Evolutionary conservation across 2,797 vertebrate genomes (phyloP), one percentile per base, ranked within the genome.

Genomic region (Artibeus jamaicensis): DNA sequence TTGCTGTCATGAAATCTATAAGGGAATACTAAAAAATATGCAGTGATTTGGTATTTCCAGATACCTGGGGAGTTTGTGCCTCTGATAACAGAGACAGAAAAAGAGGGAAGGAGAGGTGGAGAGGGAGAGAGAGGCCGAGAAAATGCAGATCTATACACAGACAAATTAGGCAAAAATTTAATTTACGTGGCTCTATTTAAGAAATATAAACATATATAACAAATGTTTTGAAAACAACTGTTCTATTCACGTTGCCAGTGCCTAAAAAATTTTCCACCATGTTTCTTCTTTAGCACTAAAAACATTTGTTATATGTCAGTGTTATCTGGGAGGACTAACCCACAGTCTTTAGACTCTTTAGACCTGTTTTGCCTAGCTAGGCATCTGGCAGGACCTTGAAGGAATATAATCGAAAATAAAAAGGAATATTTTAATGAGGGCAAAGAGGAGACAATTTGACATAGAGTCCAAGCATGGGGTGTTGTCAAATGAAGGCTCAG

Each of bases 251-350:
- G 53, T 15, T 68, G 76, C 22, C 29, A 29, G 53, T 37, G 68
- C 22, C 46, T 50, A 71, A 88, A 76, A 87, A 32, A n/a, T 46
- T 87, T 81, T 82, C 48, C 85, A 86, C 11, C 55, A n/a, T 46
- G 37, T 77, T 95, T 50, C 10, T 18, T 91, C 73, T 84, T 76
- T 22, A 44, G 78, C 32, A n/a, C 46, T 65, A 37, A 91, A 94
- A 67, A 11, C 26, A 68, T 92, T 81, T 92, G 46, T 77, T 92
- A 67, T 94, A 96, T 82, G 71, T 34, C 91, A 71, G 15, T 46
- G 59, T 55, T 95, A 78, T 88, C 68, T 87, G 46, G 55, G 48
- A 65, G 9, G 21, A 37, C 7, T 62, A 73, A 71, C 55, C 46
- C 44, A 34, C 57, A 34, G 34, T 29, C 42, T 86, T 86, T 9